Conservation (phyloP, 2,888 invertebrate species). For the Yponomeuta cagnagella region DNA sequence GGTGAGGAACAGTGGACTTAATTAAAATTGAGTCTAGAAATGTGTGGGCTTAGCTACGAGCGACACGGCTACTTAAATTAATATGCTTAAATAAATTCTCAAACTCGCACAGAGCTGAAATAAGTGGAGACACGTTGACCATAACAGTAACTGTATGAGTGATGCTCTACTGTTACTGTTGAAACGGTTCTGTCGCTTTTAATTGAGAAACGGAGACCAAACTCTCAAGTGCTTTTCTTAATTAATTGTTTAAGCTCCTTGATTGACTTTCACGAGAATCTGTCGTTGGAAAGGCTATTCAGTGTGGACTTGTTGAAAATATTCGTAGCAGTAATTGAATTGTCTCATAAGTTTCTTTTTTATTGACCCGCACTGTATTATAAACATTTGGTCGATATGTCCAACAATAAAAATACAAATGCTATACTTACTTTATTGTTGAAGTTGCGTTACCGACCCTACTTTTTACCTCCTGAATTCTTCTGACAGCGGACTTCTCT, state of each 20-base stretch:
- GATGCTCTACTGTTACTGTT: background rate
- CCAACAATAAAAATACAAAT: too few relatives aligned
- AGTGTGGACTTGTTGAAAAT: background rate
- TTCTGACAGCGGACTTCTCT: too few relatives aligned
- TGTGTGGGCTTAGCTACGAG: background rate
- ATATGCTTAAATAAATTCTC: background rate
- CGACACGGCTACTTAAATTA: background rate
- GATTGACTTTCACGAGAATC: background rate
- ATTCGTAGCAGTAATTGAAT: background rate
- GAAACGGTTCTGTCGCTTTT: background rate
- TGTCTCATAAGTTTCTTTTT: background rate
- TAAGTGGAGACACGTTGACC: background rate
- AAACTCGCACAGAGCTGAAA: background rate
- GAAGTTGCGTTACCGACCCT: too few relatives aligned
- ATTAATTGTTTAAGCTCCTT: constrained; percentile 1
- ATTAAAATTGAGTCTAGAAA: background rate
- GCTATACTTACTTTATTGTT: too few relatives aligned
- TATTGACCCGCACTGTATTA: too few relatives aligned
- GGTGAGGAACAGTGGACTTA: background rate
- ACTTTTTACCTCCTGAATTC: too few relatives aligned
- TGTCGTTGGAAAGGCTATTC: background rate
- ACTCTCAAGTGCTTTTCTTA: constrained; percentile 3
- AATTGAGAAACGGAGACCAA: background rate
- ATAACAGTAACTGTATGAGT: background rate
- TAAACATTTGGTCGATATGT: too few relatives aligned